Percentiles rank a stretch among this genome's conserved stretches.
Conservation (phyloP, 2,797 vertebrate species). For the Dermochelys coriacea region DNA sequence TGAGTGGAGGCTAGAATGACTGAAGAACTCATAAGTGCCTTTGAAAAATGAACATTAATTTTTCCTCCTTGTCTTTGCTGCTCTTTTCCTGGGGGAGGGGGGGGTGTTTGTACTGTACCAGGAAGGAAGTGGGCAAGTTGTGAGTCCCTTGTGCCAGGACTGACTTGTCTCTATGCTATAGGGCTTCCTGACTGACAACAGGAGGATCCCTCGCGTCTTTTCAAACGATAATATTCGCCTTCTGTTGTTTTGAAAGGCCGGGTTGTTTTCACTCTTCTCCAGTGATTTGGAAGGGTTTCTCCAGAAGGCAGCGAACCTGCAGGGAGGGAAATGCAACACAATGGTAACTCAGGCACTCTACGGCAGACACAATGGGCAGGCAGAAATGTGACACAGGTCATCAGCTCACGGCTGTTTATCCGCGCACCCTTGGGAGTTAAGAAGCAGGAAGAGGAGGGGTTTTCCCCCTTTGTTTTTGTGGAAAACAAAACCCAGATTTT, state of each 20-base stretch:
- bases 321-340: constrained; percentile 29
- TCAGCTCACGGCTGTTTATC: constrained; percentile 4
- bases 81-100: neutral
- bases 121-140: neutral
- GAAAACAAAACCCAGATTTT: constrained; percentile 19
- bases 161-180: too few species aligned
- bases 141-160: neutral
- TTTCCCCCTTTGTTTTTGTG: constrained; percentile 31
- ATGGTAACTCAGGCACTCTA: neutral
- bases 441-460: neutral
- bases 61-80: neutral
- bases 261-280: constrained; percentile 13
- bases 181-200: neutral
- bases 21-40: neutral
- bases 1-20: neutral
- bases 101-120: neutral
- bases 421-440: constrained; percentile 3
- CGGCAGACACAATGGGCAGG: constrained; percentile 40
- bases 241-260: neutral
- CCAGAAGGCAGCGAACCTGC: neutral
- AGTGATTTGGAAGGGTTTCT: neutral
- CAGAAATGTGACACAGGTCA: constrained; percentile 38
- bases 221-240: neutral
- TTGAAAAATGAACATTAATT: neutral
- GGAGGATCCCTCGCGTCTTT: neutral